A percentile compares a stretch with the other conserved stretches of the same genome.
Evolutionary conservation across 1,140 invertebrate species (phyloP).

Genomic region (Drosophila rufa): DNA sequence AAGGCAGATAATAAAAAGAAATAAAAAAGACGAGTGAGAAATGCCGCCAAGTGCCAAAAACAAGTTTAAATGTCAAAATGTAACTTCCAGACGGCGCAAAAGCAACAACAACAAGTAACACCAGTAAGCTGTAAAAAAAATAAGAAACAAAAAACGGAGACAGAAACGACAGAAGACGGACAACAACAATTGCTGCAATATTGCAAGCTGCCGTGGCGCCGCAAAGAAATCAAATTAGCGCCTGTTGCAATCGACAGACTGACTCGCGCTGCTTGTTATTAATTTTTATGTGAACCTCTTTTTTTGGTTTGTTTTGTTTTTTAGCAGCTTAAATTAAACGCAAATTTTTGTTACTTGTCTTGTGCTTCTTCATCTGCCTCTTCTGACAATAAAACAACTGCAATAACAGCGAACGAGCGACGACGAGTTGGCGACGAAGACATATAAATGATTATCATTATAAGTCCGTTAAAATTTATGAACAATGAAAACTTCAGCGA

Average conservation of each 20-base stretch:
- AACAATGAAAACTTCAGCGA: constrained; percentile 67
- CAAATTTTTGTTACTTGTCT: constrained; percentile 61
- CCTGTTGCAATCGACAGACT: constrained; percentile 73
- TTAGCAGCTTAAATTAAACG: constrained; percentile 70
- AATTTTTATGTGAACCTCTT: constrained; percentile 22
- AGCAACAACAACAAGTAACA: constrained; percentile 17
- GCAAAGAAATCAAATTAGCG: constrained; percentile 78
- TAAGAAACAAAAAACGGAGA: not conserved
- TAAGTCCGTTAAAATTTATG: constrained; percentile 77
- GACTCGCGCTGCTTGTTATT: constrained; percentile 45
- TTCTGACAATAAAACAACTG: constrained; percentile 51
- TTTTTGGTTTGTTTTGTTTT: constrained; percentile 36
- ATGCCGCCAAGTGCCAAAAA: constrained; percentile 76
- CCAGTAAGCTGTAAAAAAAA: not conserved
- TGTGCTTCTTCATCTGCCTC: constrained; percentile 12
- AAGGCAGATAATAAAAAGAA: constrained; percentile 75
- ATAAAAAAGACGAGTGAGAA: constrained; percentile 45
- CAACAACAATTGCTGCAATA: constrained; percentile 40
- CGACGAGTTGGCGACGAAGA: constrained; percentile 29
- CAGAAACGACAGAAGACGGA: constrained; percentile 21
- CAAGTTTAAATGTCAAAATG: constrained; percentile 82
- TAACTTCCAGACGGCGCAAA: constrained; percentile 47
- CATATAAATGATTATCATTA: constrained; percentile 71
- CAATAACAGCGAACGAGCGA: constrained; percentile 9
- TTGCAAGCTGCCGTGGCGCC: constrained; percentile 69